A percentile compares a stretch with the other conserved stretches of the same genome.
Conservation (phyloP, 1,140 invertebrate species). For the Rhynchophorus ferrugineus region DNA sequence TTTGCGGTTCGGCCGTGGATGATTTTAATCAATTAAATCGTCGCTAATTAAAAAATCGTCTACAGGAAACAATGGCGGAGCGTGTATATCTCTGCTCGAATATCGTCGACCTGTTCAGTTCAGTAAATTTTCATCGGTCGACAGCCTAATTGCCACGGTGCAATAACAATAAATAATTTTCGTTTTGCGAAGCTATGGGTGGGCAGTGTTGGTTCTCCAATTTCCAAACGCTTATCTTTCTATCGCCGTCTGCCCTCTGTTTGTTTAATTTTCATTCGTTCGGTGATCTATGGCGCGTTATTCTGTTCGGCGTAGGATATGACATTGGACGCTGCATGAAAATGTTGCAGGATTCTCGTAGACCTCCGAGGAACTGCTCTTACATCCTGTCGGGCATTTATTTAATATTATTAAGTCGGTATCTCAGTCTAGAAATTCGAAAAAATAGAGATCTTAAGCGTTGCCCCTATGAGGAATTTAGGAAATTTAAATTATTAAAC, state of each 20-base stretch:
- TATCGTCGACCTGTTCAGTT: not conserved
- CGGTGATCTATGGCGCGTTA: conserved; percentile 4
- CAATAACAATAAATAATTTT: not conserved
- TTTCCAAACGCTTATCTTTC: conserved; percentile 13
- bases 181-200: conserved; percentile 4
- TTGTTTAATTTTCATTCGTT: conserved; percentile 11
- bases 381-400: no score
- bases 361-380: no score
- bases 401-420: no score
- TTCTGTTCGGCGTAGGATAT: not conserved
- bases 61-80: not conserved
- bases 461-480: no score
- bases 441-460: no score
- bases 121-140: not conserved
- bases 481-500: no score
- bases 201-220: conserved; percentile 15
- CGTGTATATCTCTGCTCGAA: not conserved
- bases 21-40: no score
- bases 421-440: no score
- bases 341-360: no score
- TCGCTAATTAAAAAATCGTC: conserved; percentile 5
- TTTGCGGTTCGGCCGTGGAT: no score
- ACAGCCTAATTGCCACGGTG: not conserved
- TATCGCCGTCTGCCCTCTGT: conserved; percentile 13
- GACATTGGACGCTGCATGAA: no score